Base-by-base conservation (phyloP, 2,797 vertebrate species). In the Vultur gryphus region DNA sequence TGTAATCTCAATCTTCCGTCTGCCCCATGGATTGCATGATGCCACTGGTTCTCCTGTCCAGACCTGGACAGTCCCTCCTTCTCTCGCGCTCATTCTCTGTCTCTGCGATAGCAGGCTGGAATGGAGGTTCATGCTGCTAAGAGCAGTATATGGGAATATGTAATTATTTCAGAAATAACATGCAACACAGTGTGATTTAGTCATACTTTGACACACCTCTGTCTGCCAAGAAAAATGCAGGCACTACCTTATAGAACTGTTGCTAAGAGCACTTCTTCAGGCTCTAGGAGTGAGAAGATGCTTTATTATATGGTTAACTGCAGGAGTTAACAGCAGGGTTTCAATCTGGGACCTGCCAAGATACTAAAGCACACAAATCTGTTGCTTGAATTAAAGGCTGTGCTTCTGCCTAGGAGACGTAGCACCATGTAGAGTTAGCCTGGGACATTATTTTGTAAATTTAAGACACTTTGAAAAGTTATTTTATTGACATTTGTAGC, bases 201-300 rank as follows among this genome's bases (percentile, higher is more conserved):
- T 97, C 94, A 95, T 89, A 35, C 89, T 96, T 91, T 87, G 94
- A 95, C 91, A 95, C 90, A 94, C 95, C 93, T 92, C 93, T 96
- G 95, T 92, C 92, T 96, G 96, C 96, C 96, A 97, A 95, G 96
- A 93, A 96, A 97, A 85, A 95, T 77, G 89, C 90, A 95, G 90
- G 66, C 90, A 73, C 81, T 95, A 79, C 84, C 87, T 95, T 84
- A 55, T 0, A 93, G 72, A 89, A 66, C 87, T 93, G 94, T 89
- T 96, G 92, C 96, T 94, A 96, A 94, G 95, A 95, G 75, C 81
- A 46, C 59, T 90, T 88, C 66, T 90, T 72, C 80, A 92, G 94
- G 90, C 84, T 93, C 71, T 39, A 13, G 52, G 84, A 93, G 93
- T 67, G 71, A 91, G 84, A 95, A 96, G 89, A 76, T 77, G 67